Evolutionary conservation across 1,140 invertebrate species (phyloP).

Genomic region (Drosophila guanche): DNA sequence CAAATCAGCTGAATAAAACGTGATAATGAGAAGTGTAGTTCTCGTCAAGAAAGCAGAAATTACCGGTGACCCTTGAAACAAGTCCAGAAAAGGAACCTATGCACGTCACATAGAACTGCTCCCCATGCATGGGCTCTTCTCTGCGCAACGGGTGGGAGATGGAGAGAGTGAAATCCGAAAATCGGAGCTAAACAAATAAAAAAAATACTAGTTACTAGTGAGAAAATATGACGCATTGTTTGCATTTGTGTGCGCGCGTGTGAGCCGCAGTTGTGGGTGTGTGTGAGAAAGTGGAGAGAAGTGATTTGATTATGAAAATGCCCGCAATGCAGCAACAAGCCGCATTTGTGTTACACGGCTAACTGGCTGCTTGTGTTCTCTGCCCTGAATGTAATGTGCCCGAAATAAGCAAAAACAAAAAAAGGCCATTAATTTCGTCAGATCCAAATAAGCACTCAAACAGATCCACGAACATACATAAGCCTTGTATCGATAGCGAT

Average conservation of each 20-base stretch:
- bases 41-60: constrained; percentile 9
- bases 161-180: constrained; percentile 11
- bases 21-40: constrained; percentile 14
- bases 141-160: constrained; percentile 3
- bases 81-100: too few relatives aligned
- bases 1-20: constrained; percentile 31
- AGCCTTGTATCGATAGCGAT: constrained; percentile 22
- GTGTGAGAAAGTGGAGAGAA: constrained; percentile 20
- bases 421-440: constrained; percentile 29
- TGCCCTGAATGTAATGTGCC: constrained; percentile 45
- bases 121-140: too few relatives aligned
- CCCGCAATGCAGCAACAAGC: constrained; percentile 3
- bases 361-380: constrained; percentile 2
- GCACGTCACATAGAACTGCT: too few relatives aligned
- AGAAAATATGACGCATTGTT: constrained; percentile 59
- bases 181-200: constrained; percentile 6
- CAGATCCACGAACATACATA: not conserved
- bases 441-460: not conserved
- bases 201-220: constrained; percentile 44
- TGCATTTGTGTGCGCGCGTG: constrained; percentile 34
- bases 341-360: constrained; percentile 7
- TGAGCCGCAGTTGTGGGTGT: constrained; percentile 12
- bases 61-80: not conserved
- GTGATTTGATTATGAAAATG: constrained; percentile 1
- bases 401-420: constrained; percentile 37